phyloP scores from a whole-genome alignment of 2,113 vertebrate genomes.

The Kryptolebias marmoratus region DNA sequence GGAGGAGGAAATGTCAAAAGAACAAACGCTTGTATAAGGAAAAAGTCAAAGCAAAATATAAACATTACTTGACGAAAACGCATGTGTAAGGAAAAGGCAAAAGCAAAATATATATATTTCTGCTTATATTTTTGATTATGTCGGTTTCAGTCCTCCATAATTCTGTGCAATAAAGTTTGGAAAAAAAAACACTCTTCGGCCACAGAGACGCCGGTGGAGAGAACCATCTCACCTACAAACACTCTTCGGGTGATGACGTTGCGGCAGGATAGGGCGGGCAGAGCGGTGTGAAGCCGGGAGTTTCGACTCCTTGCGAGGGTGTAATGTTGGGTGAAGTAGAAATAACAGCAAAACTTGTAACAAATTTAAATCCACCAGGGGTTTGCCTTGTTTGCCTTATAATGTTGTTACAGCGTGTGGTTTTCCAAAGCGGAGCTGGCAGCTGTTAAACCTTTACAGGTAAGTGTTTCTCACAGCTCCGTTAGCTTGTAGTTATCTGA shows the following conservation, averaged over 20 bases:
- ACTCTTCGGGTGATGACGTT: conserved; percentile 45
- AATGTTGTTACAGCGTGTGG: not conserved
- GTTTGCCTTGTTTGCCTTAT: rapidly evolving
- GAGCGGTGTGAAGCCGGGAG: conserved; percentile 54
- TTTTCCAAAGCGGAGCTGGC: not conserved
- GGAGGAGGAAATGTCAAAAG: too few species aligned
- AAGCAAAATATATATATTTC: too few species aligned
- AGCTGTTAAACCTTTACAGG: conserved; percentile 38
- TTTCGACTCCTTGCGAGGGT: conserved; percentile 59
- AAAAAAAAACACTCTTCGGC: too few species aligned
- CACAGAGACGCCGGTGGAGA: too few species aligned
- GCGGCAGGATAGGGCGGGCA: conserved; percentile 40
- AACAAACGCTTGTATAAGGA: too few species aligned
- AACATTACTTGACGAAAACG: too few species aligned
- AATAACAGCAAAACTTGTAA: not conserved
- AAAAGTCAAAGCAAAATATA: too few species aligned
- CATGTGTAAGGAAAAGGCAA: too few species aligned
- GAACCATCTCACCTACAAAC: not conserved
- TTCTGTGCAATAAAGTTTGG: too few species aligned
- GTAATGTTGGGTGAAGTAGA: not conserved
- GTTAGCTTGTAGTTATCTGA: not conserved
- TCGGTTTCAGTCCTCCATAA: too few species aligned
- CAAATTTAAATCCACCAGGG: rapidly evolving
- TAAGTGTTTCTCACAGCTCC: conserved; percentile 9
- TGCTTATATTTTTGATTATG: too few species aligned